Evolutionary conservation across 2,113 vertebrate species (phyloP).

Genomic region (Leptobrachium leishanense): DNA sequence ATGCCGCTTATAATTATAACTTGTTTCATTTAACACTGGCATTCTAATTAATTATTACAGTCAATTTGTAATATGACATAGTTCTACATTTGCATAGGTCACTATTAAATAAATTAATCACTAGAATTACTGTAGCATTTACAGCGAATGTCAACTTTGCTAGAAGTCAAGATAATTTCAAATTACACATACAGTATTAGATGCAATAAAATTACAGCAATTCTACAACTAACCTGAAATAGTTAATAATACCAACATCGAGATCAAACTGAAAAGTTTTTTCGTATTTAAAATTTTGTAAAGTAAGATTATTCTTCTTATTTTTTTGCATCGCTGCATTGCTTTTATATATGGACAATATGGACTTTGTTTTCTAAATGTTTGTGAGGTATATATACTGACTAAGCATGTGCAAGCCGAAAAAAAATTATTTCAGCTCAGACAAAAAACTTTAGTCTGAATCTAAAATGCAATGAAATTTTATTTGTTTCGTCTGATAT

Average conservation of each 20-base stretch:
- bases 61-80: constrained; percentile 88
- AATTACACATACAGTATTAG: constrained; percentile 91
- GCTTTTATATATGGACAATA: no score
- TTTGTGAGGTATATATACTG: no score
- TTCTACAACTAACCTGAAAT: constrained; percentile 86
- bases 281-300: no score
- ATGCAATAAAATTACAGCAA: constrained; percentile 92
- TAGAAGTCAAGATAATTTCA: constrained; percentile 88
- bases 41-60: constrained; percentile 89
- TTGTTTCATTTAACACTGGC: constrained; percentile 82
- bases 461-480: no score
- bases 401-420: no score
- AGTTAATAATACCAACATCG: constrained; percentile 68
- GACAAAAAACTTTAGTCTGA: no score
- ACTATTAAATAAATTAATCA: constrained; percentile 90
- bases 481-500: no score
- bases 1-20: constrained; percentile 84
- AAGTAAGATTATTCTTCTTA: no score
- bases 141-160: constrained; percentile 84
- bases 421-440: no score
- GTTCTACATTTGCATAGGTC: constrained; percentile 90
- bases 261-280: no score
- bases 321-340: no score
- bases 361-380: no score
- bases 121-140: constrained; percentile 88